Evolutionary conservation across 2,888 invertebrate species (phyloP).

Genomic region (Himalopsyche japonica): DNA sequence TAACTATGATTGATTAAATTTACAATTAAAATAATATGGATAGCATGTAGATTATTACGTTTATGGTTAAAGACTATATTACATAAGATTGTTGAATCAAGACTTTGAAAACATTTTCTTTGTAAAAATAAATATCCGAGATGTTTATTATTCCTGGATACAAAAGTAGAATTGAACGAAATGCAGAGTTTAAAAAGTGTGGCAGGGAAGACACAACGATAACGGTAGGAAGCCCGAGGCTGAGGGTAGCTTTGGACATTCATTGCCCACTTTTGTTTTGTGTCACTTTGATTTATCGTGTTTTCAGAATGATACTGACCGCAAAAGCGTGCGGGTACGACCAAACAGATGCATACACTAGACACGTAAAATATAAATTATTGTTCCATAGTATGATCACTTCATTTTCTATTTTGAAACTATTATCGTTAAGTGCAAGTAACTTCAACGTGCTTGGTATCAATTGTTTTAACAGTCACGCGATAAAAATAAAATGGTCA

Average conservation of each 20-base stretch:
- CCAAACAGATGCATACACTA: not conserved
- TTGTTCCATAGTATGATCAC: too few species aligned
- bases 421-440: too few species aligned
- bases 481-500: too few species aligned
- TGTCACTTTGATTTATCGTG: conserved; percentile 36
- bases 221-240: conserved; percentile 4
- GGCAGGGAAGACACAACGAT: conserved; percentile 13
- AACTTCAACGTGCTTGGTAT: too few species aligned
- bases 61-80: too few species aligned
- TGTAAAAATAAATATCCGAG: not conserved
- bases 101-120: not conserved
- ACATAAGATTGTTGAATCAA: too few species aligned
- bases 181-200: conserved; percentile 15
- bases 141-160: not conserved
- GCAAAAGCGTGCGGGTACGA: conserved; percentile 19
- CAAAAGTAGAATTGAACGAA: not conserved
- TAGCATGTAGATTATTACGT: too few species aligned
- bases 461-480: too few species aligned
- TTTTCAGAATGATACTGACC: conserved; percentile 29
- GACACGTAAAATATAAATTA: not conserved
- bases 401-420: too few species aligned
- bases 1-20: too few species aligned
- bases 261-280: conserved; percentile 29
- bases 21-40: too few species aligned
- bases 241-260: not conserved